Evolutionary conservation across 35 echinoderm and acorn worm genomes (phyloP), one percentile per base, ranked within the genome.

Genomic region (Diadema setosum): DNA sequence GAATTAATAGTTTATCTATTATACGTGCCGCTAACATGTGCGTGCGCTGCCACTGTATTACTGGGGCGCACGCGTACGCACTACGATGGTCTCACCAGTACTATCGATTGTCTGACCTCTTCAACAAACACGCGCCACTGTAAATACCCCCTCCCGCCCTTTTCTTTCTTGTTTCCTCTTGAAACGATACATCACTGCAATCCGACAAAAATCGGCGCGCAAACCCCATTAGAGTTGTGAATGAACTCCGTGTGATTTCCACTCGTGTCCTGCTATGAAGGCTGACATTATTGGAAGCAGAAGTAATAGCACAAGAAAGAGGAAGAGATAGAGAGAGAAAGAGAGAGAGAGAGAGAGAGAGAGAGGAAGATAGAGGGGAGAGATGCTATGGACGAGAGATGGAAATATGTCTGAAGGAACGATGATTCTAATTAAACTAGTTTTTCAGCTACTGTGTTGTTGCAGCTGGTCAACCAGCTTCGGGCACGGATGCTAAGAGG

Each of bases 391-490:
- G 26, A 67, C 30, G 63, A 67, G 18, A 34, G 37, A 8, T 67
- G 63, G 63, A 34, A 34, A 67, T 29, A 34, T 26, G 20, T 2
- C 12, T 32, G 36, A 30, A 30, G 23, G 61, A 18, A 34, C 30
- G 63, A 67, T 67, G 63, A 67, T 67, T 67, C 63, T 67, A 67
- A 67, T 67, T 67, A 67, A 67, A 67, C 63, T 67, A 67, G 63
- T 67, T 67, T 67, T 67, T 67, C 27, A 67, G 63, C 8, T 67
- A 34, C 25, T 34, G 8, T 67, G 63, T 67, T 67, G 37, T 67
- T 67, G 63, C 63, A 67, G 63, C 63, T 67, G 63, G 63, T 67
- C 18, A 67, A 11, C 8, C 7, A 12, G 63, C 63, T 67, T 34
- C 30, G 4, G 63, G 63, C 63, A 67, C 4, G 8, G 63, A 32